Evolutionary conservation across 2,113 vertebrate species (phyloP).

Genomic region (Miniopterus natalensis): DNA sequence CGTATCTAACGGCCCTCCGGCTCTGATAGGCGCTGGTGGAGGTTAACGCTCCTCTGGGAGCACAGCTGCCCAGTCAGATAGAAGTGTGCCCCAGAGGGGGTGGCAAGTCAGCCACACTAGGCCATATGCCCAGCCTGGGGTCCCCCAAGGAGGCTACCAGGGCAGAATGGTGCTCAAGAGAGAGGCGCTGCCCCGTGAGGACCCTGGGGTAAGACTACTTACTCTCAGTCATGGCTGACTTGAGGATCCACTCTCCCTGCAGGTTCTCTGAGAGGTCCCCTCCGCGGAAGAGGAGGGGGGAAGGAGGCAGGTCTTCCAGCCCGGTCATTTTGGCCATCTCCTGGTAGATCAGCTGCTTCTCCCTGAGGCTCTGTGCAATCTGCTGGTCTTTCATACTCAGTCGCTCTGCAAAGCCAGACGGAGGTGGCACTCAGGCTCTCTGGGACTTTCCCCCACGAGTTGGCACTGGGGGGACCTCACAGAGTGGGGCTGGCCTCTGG

Average conservation of each 20-base stretch:
- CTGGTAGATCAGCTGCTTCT: slow-evolving; percentile 95
- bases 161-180: not conserved
- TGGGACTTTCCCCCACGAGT: accelerated
- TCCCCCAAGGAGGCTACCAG: not conserved
- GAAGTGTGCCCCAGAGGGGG: accelerated
- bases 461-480: accelerated
- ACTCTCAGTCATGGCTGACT: slow-evolving; percentile 95
- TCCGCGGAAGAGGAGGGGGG: slow-evolving; percentile 89
- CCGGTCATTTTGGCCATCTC: slow-evolving; percentile 92
- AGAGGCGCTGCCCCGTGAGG: not conserved
- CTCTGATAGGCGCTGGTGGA: not conserved
- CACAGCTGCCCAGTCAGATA: not conserved
- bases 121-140: not conserved
- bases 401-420: slow-evolving; percentile 87
- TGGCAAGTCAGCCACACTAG: accelerated
- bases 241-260: slow-evolving; percentile 93
- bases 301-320: slow-evolving; percentile 86
- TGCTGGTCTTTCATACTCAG: slow-evolving; percentile 91
- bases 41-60: accelerated
- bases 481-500: not conserved
- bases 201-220: not conserved
- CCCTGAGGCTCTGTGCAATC: slow-evolving; percentile 91
- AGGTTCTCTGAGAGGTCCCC: slow-evolving; percentile 91
- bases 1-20: not conserved
- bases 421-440: accelerated